A percentile compares a stretch with the other conserved stretches of the same genome.
Evolutionary conservation across 2,797 vertebrate genomes (phyloP).

Genomic region (Peromyscus nudipes): DNA sequence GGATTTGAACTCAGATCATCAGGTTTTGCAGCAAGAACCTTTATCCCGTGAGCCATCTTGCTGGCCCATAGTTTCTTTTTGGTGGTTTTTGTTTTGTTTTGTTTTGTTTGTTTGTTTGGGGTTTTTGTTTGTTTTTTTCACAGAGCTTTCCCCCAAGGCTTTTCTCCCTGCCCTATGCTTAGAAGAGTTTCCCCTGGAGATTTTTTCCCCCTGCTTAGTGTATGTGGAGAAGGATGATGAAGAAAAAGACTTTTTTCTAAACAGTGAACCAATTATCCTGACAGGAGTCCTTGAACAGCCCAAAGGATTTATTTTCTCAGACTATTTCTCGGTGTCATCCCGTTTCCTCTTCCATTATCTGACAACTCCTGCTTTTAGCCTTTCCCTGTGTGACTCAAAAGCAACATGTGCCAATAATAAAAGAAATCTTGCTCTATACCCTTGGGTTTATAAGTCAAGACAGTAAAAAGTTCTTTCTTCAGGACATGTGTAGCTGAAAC

Average conservation of each 20-base stretch:
- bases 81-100: neutral
- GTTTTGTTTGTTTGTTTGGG: neutral
- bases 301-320: neutral
- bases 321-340: neutral
- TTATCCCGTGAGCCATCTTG: neutral
- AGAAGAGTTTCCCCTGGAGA: neutral
- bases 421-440: neutral
- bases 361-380: constrained; percentile 12
- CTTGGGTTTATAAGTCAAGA: constrained; percentile 30
- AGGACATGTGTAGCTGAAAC: neutral
- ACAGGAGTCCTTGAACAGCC: neutral
- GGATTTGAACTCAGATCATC: neutral
- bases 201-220: neutral
- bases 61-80: neutral
- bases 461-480: neutral
- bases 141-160: neutral
- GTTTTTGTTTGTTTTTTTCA: neutral
- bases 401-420: neutral
- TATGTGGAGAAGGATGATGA: neutral
- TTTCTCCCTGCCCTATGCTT: neutral
- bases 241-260: constrained; percentile 34
- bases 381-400: neutral
- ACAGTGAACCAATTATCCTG: constrained; percentile 15
- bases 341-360: neutral
- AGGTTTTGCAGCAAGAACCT: neutral